A percentile compares a stretch with the other conserved stretches of the same genome.
phyloP scores from a whole-genome alignment of 2,888 invertebrate species.

The Hesperia comma region DNA sequence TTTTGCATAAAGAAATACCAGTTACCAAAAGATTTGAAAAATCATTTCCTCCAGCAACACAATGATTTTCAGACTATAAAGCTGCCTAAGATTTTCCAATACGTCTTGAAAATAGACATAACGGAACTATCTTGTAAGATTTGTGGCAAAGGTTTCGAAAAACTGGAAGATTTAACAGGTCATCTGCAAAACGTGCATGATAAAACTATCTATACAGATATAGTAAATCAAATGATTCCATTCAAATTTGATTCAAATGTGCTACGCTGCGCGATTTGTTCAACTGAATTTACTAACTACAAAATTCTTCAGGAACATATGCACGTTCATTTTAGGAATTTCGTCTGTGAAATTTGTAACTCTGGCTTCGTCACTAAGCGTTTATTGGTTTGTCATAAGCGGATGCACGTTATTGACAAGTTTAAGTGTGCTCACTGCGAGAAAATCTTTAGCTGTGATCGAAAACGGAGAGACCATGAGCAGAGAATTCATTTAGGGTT shows the following conservation, averaged over 20 bases:
- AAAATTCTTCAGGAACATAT: constrained; percentile 53
- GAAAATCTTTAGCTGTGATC: constrained; percentile 62
- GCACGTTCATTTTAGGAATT: constrained; percentile 53
- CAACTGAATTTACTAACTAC: constrained; percentile 46
- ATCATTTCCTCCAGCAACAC: constrained; percentile 50
- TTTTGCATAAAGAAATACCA: constrained; percentile 51
- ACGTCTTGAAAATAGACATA: constrained; percentile 54
- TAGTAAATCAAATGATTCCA: constrained; percentile 49
- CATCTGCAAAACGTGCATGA: constrained; percentile 45
- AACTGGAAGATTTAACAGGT: constrained; percentile 40
- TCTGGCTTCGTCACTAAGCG: constrained; percentile 49
- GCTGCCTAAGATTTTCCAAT: constrained; percentile 42
- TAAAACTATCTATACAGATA: constrained; percentile 40
- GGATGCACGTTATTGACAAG: constrained; percentile 51
- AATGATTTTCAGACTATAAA: constrained; percentile 41
- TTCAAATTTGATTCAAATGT: constrained; percentile 50
- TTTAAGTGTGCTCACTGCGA: constrained; percentile 70
- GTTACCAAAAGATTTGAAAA: constrained; percentile 49
- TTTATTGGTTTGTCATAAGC: constrained; percentile 44
- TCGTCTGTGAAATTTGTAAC: constrained; percentile 51
- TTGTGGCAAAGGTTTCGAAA: constrained; percentile 41
- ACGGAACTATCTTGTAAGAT: constrained; percentile 52
- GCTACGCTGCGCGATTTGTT: constrained; percentile 45
- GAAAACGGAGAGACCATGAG: constrained; percentile 50
- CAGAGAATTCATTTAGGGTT: constrained; percentile 52